Conservation (phyloP, 2,797 vertebrate genomes). For the Girardinus metallicus region DNA sequence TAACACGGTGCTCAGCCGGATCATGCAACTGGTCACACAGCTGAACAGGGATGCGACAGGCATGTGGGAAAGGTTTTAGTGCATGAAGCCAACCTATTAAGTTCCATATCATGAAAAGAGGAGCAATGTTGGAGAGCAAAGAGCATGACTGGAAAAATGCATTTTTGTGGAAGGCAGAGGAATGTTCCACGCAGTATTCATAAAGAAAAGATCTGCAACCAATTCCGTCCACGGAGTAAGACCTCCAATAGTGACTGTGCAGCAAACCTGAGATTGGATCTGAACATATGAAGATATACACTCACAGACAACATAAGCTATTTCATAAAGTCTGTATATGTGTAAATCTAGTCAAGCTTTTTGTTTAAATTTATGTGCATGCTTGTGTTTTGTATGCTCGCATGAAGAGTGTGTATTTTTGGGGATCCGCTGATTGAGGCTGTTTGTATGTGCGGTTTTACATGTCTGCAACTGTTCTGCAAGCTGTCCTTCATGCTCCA, state of each 20-base stretch:
- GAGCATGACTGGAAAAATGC: slow-evolving; percentile 55
- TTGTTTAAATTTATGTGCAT: slow-evolving; percentile 26
- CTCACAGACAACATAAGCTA: neutral
- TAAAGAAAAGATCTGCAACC: slow-evolving; percentile 57
- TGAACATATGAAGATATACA: slow-evolving; percentile 16
- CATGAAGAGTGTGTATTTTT: slow-evolving; percentile 12
- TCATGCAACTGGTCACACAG: slow-evolving; percentile 47
- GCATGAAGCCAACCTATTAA: slow-evolving; percentile 45
- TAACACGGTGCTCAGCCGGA: slow-evolving; percentile 34
- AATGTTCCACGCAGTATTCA: slow-evolving; percentile 48
- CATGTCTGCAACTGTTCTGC: slow-evolving; percentile 51
- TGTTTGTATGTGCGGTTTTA: slow-evolving; percentile 26
- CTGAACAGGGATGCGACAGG: slow-evolving; percentile 57
- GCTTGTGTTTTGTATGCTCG: neutral
- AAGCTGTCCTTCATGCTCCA: slow-evolving; percentile 67
- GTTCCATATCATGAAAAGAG: slow-evolving; percentile 32
- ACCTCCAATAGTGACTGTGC: slow-evolving; percentile 50
- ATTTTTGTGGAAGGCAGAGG: slow-evolving; percentile 49
- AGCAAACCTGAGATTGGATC: slow-evolving; percentile 18
- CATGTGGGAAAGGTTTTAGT: slow-evolving; percentile 65
- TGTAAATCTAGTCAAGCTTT: slow-evolving; percentile 2
- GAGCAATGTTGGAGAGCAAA: slow-evolving; percentile 35
- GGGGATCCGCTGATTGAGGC: slow-evolving; percentile 31
- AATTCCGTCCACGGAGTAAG: slow-evolving; percentile 47
- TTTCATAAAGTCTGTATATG: slow-evolving; percentile 12